Conservation (phyloP, 2,113 vertebrate genomes). For the Epinephelus cyanopodus region DNA sequence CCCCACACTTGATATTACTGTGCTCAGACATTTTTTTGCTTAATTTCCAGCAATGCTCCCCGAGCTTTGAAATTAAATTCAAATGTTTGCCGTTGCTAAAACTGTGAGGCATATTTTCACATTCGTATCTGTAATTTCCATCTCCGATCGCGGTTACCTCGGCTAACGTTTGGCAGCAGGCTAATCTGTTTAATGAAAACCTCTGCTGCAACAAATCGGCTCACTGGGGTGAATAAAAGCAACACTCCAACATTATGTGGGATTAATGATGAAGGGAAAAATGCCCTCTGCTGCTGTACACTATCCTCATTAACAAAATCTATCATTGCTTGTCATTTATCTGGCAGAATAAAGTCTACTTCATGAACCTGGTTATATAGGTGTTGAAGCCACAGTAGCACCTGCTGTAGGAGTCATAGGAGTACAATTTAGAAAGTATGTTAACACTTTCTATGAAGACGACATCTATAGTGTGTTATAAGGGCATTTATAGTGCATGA, state of each 20-base stretch:
- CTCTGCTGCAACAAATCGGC: slow-evolving; percentile 39
- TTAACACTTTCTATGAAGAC: too few relatives aligned
- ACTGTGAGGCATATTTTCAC: slow-evolving; percentile 17
- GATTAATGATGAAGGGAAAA: slow-evolving; percentile 24
- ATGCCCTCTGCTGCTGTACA: slow-evolving; percentile 16
- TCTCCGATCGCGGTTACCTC: slow-evolving; percentile 27
- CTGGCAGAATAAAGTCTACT: not conserved
- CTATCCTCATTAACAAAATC: slow-evolving; percentile 16
- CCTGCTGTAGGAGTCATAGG: too few relatives aligned
- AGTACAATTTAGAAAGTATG: too few relatives aligned
- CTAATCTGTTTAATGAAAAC: slow-evolving; percentile 41
- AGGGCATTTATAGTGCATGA: too few relatives aligned
- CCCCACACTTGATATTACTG: slow-evolving; percentile 21
- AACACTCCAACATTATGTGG: slow-evolving; percentile 18
- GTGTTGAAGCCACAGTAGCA: not conserved
- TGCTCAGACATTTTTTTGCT: slow-evolving; percentile 34
- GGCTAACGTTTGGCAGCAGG: slow-evolving; percentile 43
- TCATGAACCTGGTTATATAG: not conserved
- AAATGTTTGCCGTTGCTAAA: slow-evolving; percentile 36
- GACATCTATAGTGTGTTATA: too few relatives aligned
- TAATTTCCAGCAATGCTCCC: slow-evolving; percentile 35
- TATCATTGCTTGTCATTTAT: not conserved
- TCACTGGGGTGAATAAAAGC: slow-evolving; percentile 30
- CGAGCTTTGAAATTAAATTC: slow-evolving; percentile 32
- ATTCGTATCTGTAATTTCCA: slow-evolving; percentile 36